Evolutionary conservation across 2,888 invertebrate genomes (phyloP), one percentile per base, ranked within the genome.

Genomic region (Andrena fulva): DNA sequence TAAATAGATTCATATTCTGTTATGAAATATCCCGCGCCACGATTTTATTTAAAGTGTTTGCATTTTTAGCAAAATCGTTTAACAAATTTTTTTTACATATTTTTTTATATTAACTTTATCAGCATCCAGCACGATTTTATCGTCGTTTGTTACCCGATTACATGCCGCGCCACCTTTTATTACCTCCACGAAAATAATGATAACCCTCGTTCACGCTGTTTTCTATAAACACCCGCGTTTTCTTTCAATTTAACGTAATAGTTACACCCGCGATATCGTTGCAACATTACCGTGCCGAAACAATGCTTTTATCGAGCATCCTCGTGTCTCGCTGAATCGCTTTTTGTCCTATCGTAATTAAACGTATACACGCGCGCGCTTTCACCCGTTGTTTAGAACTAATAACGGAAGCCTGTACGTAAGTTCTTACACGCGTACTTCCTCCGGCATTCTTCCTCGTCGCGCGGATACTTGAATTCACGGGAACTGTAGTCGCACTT

Each of bases 321-420:
- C 64, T 35, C 31, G 20, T 42, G 24, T 31, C 35, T n/a, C 2
- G 42, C 12, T n/a, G 16, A 74, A 72, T 48, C 35, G 24, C 54
- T 82, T 77, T 70, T 69, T 52, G 68, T 63, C 56, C 8, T 16
- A 56, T 48, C 24, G 62, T 66, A 82, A 82, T 83, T 82, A 77
- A 73, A 70, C 20, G 48, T 68, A 52, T 60, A 27, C 69, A 69
- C 69, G 59, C 59, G 56, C 59, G 35, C 64, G 54, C 82, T 77
- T 81, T 82, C 82, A 73, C 73, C 66, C 31, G 29, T 73, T 70
- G 70, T 75, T 74, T 56, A 71, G 59, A 75, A 75, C 67, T 75
- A 60, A 81, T 80, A 82, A 70, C 67, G 80, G 71, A 82, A 82
- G 80, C 63, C 20, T 42, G 10, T 27, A 62, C 50, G 68, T 68